These are phyloP conservation scores for Thaleichthys pacificus DNA, from an alignment of 2,797 vertebrate genomes.

Conservation along the genomic window DNA sequence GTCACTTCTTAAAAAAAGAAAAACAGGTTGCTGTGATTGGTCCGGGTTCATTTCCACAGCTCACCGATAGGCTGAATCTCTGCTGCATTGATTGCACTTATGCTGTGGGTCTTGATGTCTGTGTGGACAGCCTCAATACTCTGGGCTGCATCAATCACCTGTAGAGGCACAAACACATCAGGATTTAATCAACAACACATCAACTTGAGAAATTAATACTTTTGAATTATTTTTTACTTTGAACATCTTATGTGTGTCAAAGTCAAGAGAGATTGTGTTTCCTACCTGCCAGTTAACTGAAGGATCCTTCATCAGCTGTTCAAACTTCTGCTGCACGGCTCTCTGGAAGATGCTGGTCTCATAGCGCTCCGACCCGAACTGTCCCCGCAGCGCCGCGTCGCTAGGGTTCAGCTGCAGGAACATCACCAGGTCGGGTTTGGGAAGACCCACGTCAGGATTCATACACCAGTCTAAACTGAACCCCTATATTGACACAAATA, in stretches of 20 bases:
- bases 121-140: conserved; percentile 82
- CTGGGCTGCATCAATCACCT: conserved; percentile 83
- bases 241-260: neutral
- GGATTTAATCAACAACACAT: neutral
- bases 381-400: conserved; percentile 76
- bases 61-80: conserved; percentile 73
- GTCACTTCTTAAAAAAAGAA: neutral
- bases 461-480: conserved; percentile 91
- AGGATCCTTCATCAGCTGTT: conserved; percentile 80
- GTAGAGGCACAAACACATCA: conserved; percentile 3
- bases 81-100: conserved; percentile 65
- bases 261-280: neutral
- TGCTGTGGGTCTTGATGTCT: conserved; percentile 73
- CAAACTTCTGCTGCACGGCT: conserved; percentile 77
- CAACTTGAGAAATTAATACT: neutral
- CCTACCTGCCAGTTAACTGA: conserved; percentile 90
- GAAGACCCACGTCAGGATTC: conserved; percentile 87
- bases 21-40: neutral
- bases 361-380: conserved; percentile 86
- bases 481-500: conserved; percentile 69
- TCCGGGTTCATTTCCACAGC: conserved; percentile 79
- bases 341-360: conserved; percentile 83
- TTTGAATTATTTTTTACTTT: neutral
- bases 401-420: conserved; percentile 81
- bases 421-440: conserved; percentile 91